phyloP scores from a whole-genome alignment of 64 coral and sea anemone species.

The Hydrozoanthus tunicans region DNA sequence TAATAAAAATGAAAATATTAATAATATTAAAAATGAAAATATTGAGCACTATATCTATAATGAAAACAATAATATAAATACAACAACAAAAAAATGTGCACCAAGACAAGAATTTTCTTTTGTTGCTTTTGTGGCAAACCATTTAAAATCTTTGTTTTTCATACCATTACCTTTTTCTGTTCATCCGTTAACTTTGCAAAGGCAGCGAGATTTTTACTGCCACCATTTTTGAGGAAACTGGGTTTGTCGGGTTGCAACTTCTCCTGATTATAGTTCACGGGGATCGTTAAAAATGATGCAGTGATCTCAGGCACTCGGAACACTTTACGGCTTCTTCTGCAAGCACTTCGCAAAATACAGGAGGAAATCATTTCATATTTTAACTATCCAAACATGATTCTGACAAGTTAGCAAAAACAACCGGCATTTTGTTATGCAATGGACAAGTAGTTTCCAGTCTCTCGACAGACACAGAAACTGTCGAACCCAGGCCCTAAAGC shows the following conservation, averaged over 20 bases:
- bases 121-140: no score
- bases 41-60: no score
- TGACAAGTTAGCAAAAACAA: neutral
- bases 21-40: neutral
- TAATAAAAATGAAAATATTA: neutral
- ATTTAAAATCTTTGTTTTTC: neutral
- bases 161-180: constrained; percentile 35
- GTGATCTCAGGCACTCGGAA: neutral
- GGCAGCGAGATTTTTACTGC: constrained; percentile 1
- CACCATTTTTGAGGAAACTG: constrained; percentile 5
- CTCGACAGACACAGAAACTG: neutral
- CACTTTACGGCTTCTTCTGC: neutral
- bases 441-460: neutral
- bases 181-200: constrained; percentile 34
- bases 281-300: neutral
- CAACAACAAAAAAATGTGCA: no score
- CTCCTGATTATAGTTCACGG: neutral
- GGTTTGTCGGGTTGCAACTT: neutral
- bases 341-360: neutral
- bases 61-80: no score
- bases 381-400: no score
- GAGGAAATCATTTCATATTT: constrained; percentile 3
- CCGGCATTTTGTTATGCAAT: constrained; percentile 14
- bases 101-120: no score
- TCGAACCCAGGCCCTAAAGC: neutral